Evolutionary conservation across 2,113 vertebrate genomes (phyloP).

Genomic region (Paratilapia polleni): DNA sequence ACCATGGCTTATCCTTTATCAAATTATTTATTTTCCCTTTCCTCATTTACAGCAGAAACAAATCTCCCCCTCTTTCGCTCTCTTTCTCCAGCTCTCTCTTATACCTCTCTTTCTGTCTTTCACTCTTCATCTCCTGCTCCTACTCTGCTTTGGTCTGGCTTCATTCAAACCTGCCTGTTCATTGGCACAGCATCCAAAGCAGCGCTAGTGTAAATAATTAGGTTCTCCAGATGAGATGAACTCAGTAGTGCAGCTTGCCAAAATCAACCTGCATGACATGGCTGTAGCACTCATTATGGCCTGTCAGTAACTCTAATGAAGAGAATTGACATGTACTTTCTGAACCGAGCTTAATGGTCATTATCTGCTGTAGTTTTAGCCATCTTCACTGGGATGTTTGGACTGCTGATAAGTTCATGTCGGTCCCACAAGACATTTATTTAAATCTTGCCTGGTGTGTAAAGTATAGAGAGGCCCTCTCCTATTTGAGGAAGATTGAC

Average conservation of each 20-base stretch:
- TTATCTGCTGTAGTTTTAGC: constrained; percentile 47
- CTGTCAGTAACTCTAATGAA: constrained; percentile 47
- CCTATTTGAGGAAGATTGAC: constrained; percentile 50
- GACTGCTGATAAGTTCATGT: constrained; percentile 42
- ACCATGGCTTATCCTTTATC: constrained; percentile 78
- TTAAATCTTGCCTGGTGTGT: constrained; percentile 39
- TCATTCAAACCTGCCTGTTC: constrained; percentile 73
- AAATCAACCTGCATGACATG: constrained; percentile 76
- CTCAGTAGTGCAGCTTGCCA: constrained; percentile 72
- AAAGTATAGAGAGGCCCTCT: constrained; percentile 47
- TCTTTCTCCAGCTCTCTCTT: constrained; percentile 39
- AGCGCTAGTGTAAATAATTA: constrained; percentile 80
- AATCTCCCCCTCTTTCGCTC: constrained; percentile 55
- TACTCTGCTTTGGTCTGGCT: constrained; percentile 66
- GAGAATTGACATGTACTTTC: constrained; percentile 27
- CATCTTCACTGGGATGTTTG: constrained; percentile 48
- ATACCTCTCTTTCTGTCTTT: constrained; percentile 62
- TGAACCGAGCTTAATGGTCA: constrained; percentile 13
- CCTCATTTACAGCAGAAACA: constrained; percentile 70
- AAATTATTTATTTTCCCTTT: constrained; percentile 79
- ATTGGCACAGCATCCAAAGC: constrained; percentile 76
- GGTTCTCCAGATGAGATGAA: constrained; percentile 82
- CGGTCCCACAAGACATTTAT: constrained; percentile 46
- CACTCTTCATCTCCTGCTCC: constrained; percentile 59
- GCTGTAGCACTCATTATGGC: constrained; percentile 53